Base-by-base conservation (phyloP, 2,113 vertebrate genomes). In the Cottus gobio region DNA sequence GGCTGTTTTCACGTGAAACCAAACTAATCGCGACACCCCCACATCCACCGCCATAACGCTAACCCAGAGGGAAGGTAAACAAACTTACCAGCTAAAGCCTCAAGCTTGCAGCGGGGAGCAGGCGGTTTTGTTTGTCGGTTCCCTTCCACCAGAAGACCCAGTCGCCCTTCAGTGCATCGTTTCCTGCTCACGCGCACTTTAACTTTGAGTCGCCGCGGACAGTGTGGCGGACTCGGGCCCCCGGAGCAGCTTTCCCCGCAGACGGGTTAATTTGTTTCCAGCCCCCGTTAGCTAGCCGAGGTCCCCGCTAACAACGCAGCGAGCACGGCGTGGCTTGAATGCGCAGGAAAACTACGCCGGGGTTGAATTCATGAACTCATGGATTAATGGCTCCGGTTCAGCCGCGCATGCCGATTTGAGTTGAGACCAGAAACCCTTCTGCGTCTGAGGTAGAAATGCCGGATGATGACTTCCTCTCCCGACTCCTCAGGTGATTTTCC, bases 41-140 rank as follows among this genome's bases (percentile, higher is more conserved):
- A 11, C 61, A 15, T 22, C 12, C 1, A n/a, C 2, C 34, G 36
- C 37, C 8, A 20, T 2, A 4, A 7, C 28, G 46, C 52, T 20
- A 50, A 18, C 8, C 3, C 57, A 73, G 52, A 18, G 54, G 44
- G 0, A 12, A 61, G 65, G 84, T 77, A 72, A 88, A 84, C 84
- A 90, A 87, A 90, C 89, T 90, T 62, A 91, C 89, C 89, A 8
- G 22, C 46, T 30, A 18, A 56, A 67, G 77, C n/a, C 74, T 9
- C 4, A 22, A 42, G 5, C 4, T 34, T n/a, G 44, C 34, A 68
- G 56, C 61, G 39, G 3, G 28, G 57, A 50, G 11, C 54, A 36
- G n/a, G 8, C 28, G 68, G 5, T 7, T 16, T 13, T 6, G 34
- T 42, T 42, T 3, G 46, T 22, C 2, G 16, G 46, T 11, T 24